phyloP scores from a whole-genome alignment of 2,888 invertebrate species.

The Protophormia terraenovae region DNA sequence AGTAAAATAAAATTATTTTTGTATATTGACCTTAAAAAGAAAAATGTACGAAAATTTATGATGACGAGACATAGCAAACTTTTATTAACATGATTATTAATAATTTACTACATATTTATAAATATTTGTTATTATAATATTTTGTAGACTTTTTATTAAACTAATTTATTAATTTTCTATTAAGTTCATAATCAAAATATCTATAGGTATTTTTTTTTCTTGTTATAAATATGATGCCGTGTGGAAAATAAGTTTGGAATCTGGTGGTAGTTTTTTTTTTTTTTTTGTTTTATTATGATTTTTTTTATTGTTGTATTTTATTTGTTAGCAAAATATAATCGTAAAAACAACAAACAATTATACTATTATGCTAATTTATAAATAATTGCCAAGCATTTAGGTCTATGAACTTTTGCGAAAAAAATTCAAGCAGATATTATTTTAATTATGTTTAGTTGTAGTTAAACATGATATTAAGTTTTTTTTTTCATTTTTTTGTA shows the following conservation, averaged over 20 bases:
- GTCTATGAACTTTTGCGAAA: conserved; percentile 43
- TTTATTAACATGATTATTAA: too few relatives aligned
- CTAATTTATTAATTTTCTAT: too few relatives aligned
- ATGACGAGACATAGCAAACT: not conserved
- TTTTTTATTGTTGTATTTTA: conserved; percentile 5
- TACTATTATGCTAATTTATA: conserved; percentile 52
- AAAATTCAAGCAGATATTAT: not conserved
- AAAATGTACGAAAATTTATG: not conserved
- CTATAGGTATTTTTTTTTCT: not conserved
- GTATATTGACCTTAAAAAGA: not conserved
- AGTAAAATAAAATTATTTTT: not conserved
- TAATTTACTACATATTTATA: too few relatives aligned
- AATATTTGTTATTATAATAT: not conserved
- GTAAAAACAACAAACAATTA: conserved; percentile 29
- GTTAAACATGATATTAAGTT: conserved; percentile 35
- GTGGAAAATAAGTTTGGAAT: conserved; percentile 41
- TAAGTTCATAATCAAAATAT: too few relatives aligned
- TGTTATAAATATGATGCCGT: conserved; percentile 36
- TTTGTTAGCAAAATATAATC: not conserved
- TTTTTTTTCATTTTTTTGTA: not conserved
- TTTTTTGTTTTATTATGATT: not conserved
- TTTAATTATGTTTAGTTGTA: conserved; percentile 16
- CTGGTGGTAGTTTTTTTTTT: not conserved
- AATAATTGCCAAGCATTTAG: conserved; percentile 46
- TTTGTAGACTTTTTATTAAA: not conserved